Evolutionary conservation across 1,140 invertebrate species (phyloP).

Genomic region (Berghia stephanieae): DNA sequence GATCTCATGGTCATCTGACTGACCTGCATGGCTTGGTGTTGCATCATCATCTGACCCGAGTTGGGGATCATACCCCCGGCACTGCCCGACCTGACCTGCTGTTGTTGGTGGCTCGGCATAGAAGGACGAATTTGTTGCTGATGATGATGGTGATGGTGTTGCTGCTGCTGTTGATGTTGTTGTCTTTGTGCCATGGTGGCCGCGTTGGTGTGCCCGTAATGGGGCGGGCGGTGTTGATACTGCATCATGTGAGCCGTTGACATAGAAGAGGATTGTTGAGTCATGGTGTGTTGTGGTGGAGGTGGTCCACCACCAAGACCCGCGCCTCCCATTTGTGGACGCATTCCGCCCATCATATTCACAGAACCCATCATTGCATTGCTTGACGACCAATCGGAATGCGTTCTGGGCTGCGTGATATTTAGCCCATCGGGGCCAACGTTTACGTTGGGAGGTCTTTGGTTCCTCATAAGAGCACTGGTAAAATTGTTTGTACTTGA

Average conservation of each 20-base stretch:
- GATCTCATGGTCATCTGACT: slow-evolving; percentile 42
- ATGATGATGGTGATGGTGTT: too few species aligned
- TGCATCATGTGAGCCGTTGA: slow-evolving; percentile 46
- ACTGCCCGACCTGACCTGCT: slow-evolving; percentile 5
- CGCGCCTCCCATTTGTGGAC: slow-evolving; percentile 26
- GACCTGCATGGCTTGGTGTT: slow-evolving; percentile 57
- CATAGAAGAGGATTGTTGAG: slow-evolving; percentile 38
- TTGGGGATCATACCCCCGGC: slow-evolving; percentile 42
- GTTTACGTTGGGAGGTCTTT: slow-evolving; percentile 68
- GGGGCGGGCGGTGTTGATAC: slow-evolving; percentile 38
- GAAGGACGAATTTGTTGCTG: slow-evolving; percentile 38
- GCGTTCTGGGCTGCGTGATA: slow-evolving; percentile 61
- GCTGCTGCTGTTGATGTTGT: too few species aligned
- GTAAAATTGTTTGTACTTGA: slow-evolving; percentile 46
- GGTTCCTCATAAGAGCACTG: slow-evolving; percentile 64
- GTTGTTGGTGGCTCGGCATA: slow-evolving; percentile 28
- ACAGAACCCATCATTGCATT: slow-evolving; percentile 32
- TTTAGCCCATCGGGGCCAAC: slow-evolving; percentile 68
- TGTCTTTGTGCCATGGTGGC: slow-evolving; percentile 35
- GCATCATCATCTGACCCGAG: slow-evolving; percentile 53
- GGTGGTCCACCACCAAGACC: too few species aligned
- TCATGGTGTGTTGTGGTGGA: slow-evolving; percentile 36
- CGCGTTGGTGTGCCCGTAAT: slow-evolving; percentile 24
- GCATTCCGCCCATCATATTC: slow-evolving; percentile 44
- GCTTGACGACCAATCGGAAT: slow-evolving; percentile 34